A percentile compares a stretch with the other conserved stretches of the same genome.
Evolutionary conservation across 2,797 vertebrate genomes (phyloP).

Genomic region (Nyctibius grandis): DNA sequence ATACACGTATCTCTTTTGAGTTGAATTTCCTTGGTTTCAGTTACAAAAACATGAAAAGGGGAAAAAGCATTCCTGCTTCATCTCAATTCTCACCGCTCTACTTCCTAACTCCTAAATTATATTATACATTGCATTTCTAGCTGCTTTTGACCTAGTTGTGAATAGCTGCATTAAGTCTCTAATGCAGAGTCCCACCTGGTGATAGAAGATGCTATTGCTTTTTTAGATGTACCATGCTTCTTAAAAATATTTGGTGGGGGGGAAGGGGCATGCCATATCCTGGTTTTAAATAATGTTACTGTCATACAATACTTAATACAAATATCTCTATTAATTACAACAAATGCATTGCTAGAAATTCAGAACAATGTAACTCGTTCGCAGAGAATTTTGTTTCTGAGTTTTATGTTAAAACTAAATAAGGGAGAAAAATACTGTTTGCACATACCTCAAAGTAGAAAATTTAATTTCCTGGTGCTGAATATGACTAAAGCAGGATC

Average conservation of each 20-base stretch:
- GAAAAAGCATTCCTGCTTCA: background rate
- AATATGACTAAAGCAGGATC: background rate
- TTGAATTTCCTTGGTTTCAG: background rate
- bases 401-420: background rate
- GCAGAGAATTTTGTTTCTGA: background rate
- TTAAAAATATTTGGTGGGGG: background rate
- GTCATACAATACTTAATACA: background rate
- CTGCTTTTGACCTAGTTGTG: background rate
- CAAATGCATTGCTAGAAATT: background rate
- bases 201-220: background rate
- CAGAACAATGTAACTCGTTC: background rate
- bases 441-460: background rate
- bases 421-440: background rate
- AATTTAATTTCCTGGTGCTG: background rate
- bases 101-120: background rate
- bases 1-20: background rate
- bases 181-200: background rate
- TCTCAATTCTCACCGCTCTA: background rate
- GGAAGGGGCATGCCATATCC: accelerated
- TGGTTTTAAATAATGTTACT: background rate
- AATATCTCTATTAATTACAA: background rate
- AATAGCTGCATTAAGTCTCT: background rate
- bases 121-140: background rate
- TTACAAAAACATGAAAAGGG: background rate
- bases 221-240: background rate